These are phyloP conservation scores for Ictidomys tridecemlineatus DNA, from an alignment of 2,113 vertebrate species.

Conservation along the genomic window DNA sequence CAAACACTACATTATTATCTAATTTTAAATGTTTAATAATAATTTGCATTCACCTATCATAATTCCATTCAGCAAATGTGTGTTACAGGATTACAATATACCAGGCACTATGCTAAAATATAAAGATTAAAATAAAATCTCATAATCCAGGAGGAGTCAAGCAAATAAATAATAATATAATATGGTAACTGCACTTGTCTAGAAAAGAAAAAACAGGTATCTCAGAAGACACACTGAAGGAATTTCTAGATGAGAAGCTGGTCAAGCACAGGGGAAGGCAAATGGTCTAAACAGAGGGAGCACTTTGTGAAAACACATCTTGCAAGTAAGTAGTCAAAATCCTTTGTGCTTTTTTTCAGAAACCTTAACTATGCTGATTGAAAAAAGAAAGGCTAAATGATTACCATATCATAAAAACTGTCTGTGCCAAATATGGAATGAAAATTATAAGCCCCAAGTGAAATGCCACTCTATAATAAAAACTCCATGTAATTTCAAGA, in stretches of 20 bases:
- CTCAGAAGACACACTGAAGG: neutral
- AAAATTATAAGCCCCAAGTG: constrained; percentile 26
- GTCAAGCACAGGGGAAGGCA: neutral
- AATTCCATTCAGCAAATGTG: constrained; percentile 23
- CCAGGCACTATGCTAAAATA: constrained; percentile 12
- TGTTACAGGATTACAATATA: neutral
- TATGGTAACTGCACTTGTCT: neutral
- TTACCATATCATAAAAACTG: constrained; percentile 41
- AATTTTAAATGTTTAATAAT: constrained; percentile 61
- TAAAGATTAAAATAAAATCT: constrained; percentile 15
- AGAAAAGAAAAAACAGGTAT: neutral
- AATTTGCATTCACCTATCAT: neutral
- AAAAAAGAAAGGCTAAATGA: constrained; percentile 52
- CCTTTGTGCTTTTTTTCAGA: neutral
- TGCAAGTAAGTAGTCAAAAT: constrained; percentile 34
- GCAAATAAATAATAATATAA: constrained; percentile 24
- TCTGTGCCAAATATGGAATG: constrained; percentile 17
- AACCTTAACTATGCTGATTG: constrained; percentile 37
- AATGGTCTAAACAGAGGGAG: neutral
- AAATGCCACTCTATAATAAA: neutral
- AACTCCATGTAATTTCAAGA: neutral
- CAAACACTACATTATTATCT: neutral
- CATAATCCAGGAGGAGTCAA: neutral
- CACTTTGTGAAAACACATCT: neutral
- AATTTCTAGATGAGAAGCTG: neutral